Base-by-base conservation (phyloP, 2,797 vertebrate genomes). In the Karalla daura region DNA sequence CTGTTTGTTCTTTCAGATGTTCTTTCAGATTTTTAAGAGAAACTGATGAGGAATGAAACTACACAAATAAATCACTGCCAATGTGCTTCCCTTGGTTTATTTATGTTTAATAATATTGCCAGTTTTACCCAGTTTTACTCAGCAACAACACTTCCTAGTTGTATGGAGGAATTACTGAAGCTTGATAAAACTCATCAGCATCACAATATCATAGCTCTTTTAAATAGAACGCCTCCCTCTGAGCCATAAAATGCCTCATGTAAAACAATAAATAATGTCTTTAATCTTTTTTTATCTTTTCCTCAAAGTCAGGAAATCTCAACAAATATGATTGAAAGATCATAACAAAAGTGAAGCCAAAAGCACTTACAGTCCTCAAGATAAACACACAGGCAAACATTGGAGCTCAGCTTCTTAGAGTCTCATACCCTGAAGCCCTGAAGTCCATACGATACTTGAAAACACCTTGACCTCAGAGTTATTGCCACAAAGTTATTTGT, bases 261-360 rank as follows among this genome's bases (percentile, higher is more conserved):
- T 14, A 9, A 41, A 51, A 54, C 32, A 63, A 67, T 45, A 40
- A 30, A 63, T 62, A 0, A 46, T 14, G 17, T 49, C 24, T 66
- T 52, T 50, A 46, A 63, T 70, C 56, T 72, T 11, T 30, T 62
- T 46, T 35, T 33, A 59, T 69, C 25, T 50, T 47, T 28, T 65
- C 49, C 40, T 66, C 28, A 63, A 41, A 13, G 30, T 65, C 43
- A 45, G 20, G 49, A 33, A 65, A 53, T 17, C 21, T 46, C 20
- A 59, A 52, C 20, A 45, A 53, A 72, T 39, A 47, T 63, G 49
- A 70, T 7, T 41, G 4, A 73, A 37, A 25, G 23, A 23, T 18
- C 8, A 8, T 37, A 53, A 56, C 51, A 20, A 41, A 52, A 70
- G 49, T 53, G 11, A 5, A 32, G 25, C n/a, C n/a, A 18, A 53